Base-by-base conservation (phyloP, 2,797 vertebrate species). In the Alca torda region DNA sequence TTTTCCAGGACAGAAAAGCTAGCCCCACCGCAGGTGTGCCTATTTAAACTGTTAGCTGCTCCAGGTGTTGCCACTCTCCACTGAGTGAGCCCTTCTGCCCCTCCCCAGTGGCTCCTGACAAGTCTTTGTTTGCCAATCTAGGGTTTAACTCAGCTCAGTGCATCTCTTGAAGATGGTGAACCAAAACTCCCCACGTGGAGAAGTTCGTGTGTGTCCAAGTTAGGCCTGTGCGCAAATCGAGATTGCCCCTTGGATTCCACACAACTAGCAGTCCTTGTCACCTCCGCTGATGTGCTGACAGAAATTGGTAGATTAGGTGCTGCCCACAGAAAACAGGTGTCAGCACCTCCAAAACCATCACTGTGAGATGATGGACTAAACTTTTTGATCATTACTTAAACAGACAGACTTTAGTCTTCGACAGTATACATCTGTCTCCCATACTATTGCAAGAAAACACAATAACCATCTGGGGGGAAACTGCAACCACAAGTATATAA, bases 11-110 rank as follows among this genome's bases (percentile, higher is more conserved):
- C 3, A 25, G 1, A 23, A 67, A 48, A 46, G 0, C 3, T 9
- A 48, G 1, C 2, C 4, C 3, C 0, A 1, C 2, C 43, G 1
- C 73, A 82, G 57, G 31, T 84, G 77, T 67, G 16, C 37, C 48
- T 35, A 15, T 63, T 84, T 81, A 69, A 73, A 59, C 39, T 15
- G 3, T 33, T 61, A 54, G 28, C 13, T 0, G 1, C 25, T 64
- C 28, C 74, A 87, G 82, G 89, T 92, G 53, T 33, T 72, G 53
- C 37, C 59, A 39, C 39, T 87, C 9, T 35, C n/a, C 35, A 76
- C 54, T 50, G 53, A 57, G 0, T 15, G 48, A 70, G 41, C 31
- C 20, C 50, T 45, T 45, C 35, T 70, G 37, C 37, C 50, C 45
- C 25, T 80, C 39, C 43, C 50, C 54, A 39, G 48, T 6, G 10